A percentile compares a stretch with the other conserved stretches of the same genome.
phyloP scores from a whole-genome alignment of 2,113 vertebrate species.

The Lepus americanus region DNA sequence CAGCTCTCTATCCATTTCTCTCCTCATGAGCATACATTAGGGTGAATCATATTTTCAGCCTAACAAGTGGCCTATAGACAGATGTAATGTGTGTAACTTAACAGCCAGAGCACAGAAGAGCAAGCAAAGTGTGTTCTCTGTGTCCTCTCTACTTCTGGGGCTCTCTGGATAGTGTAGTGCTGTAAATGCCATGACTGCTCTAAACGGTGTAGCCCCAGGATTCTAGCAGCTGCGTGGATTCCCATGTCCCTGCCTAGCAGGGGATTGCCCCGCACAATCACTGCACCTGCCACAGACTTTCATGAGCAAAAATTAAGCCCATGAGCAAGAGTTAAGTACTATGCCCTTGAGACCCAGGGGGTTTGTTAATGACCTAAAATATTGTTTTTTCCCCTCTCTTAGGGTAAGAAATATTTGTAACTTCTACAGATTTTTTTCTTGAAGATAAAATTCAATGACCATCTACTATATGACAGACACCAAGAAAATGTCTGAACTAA shows the following conservation, averaged over 20 bases:
- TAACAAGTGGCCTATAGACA: neutral
- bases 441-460: neutral
- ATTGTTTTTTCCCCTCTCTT: neutral
- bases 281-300: neutral
- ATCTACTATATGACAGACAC: neutral
- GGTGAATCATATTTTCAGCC: neutral
- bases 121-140: neutral
- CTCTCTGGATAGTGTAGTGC: neutral
- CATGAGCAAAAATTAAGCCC: neutral
- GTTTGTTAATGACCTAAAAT: neutral
- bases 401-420: neutral
- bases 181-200: neutral
- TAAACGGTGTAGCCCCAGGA: rapidly evolving
- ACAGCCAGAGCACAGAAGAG: neutral
- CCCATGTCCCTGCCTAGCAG: neutral
- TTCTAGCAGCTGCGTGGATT: neutral
- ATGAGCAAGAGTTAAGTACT: neutral
- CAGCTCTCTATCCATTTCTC: neutral
- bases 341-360: neutral
- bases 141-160: neutral
- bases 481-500: conserved; percentile 7
- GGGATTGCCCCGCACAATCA: neutral
- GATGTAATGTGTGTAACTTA: neutral
- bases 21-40: neutral
- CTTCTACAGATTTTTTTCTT: neutral